Conservation (phyloP, 2,888 invertebrate species). For the Linnaemya vulpina region DNA sequence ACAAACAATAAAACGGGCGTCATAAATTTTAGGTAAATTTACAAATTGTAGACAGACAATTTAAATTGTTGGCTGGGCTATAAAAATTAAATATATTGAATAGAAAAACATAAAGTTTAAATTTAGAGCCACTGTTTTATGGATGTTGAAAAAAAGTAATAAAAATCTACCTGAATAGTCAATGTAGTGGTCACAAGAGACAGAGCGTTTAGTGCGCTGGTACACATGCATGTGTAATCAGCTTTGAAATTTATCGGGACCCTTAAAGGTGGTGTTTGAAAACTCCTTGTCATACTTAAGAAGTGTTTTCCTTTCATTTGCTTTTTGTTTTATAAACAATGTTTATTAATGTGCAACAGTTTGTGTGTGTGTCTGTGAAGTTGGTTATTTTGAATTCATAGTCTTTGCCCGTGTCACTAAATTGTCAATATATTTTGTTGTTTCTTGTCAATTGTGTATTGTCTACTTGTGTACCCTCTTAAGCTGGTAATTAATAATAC, state of each 20-base stretch:
- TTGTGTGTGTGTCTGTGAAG: background rate
- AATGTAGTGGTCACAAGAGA: conserved; percentile 25
- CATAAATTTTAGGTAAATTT: conserved; percentile 10
- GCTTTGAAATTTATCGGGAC: background rate
- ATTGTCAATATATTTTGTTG: conserved; percentile 63
- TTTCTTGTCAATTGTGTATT: conserved; percentile 36
- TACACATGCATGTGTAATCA: background rate
- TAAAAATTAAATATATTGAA: conserved; percentile 32
- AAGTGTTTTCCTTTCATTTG: conserved; percentile 6
- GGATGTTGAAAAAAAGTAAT: conserved; percentile 30
- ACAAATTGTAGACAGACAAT: background rate
- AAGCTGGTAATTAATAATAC: conserved; percentile 48
- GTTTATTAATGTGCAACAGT: background rate
- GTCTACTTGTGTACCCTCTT: conserved; percentile 22
- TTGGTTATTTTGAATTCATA: conserved; percentile 25
- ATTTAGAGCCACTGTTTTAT: conserved; percentile 65
- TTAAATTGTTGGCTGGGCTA: background rate
- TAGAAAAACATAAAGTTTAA: conserved; percentile 52
- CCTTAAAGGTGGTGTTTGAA: conserved; percentile 3
- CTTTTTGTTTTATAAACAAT: background rate
- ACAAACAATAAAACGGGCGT: background rate
- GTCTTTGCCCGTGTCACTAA: conserved; percentile 58
- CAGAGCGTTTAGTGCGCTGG: background rate
- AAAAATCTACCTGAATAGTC: conserved; percentile 51
- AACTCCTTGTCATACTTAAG: conserved; percentile 7